A percentile compares a stretch with the other conserved stretches of the same genome.
These are phyloP conservation scores for Galeopsomyia nigrocyanea DNA, from an alignment of 2,888 invertebrate genomes.

Conservation along the genomic window DNA sequence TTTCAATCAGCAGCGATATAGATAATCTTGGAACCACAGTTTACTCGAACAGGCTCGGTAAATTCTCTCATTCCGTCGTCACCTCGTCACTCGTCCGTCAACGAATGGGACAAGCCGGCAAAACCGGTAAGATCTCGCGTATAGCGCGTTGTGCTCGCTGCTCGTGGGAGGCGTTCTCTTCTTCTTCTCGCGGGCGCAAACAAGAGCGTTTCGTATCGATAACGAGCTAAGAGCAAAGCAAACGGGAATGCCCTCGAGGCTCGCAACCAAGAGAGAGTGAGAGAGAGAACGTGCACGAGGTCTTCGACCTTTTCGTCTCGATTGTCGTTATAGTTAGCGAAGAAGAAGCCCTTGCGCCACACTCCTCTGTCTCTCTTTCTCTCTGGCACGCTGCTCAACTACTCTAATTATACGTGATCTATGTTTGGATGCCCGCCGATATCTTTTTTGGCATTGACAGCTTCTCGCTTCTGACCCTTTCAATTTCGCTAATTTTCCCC, in stretches of 20 bases:
- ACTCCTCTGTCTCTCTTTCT: constrained; percentile 36
- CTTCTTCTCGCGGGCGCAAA: constrained; percentile 8
- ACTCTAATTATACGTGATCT: constrained; percentile 66
- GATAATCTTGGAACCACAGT: too few relatives aligned
- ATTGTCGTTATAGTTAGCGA: constrained; percentile 55
- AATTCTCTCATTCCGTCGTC: too few relatives aligned
- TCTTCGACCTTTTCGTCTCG: constrained; percentile 48
- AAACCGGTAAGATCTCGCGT: constrained; percentile 15
- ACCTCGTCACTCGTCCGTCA: too few relatives aligned
- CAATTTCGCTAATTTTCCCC: too few relatives aligned
- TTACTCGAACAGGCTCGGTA: too few relatives aligned
- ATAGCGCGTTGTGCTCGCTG: too few relatives aligned
- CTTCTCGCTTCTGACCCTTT: constrained; percentile 22
- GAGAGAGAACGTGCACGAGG: constrained; percentile 10
- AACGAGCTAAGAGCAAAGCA: constrained; percentile 47
- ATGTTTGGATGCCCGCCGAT: constrained; percentile 61
- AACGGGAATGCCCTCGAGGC: constrained; percentile 32
- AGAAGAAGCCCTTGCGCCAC: constrained; percentile 56
- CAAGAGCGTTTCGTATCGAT: constrained; percentile 38
- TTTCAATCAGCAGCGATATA: too few relatives aligned
- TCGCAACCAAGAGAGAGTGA: background rate
- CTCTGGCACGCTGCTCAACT: constrained; percentile 48
- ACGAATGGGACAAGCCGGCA: background rate
- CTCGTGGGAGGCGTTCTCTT: too few relatives aligned
- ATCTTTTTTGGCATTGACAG: constrained; percentile 65